phyloP scores from a whole-genome alignment of 2,113 vertebrate genomes.

The Leptobrachium ailaonicum region DNA sequence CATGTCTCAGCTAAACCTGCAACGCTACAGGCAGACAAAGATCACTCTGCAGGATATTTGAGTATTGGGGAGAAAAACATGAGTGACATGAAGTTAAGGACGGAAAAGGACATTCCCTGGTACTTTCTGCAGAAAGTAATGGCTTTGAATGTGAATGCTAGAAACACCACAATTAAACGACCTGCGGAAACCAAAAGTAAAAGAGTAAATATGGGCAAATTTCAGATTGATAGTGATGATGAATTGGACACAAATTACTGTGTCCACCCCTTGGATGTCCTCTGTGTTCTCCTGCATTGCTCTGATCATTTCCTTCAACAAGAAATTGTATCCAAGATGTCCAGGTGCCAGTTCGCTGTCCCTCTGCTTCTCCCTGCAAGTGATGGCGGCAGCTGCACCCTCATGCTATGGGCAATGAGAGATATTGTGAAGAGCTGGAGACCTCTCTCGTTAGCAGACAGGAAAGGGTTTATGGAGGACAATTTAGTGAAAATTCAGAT shows the following conservation, averaged over 20 bases:
- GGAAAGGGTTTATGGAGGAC: conserved; percentile 22
- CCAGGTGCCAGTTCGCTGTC: conserved; percentile 73
- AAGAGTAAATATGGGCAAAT: conserved; percentile 30
- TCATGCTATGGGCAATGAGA: conserved; percentile 70
- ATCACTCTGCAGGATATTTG: neutral
- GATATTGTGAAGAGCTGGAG: conserved; percentile 58
- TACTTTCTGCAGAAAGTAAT: conserved; percentile 60
- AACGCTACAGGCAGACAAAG: neutral
- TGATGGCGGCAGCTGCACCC: conserved; percentile 57
- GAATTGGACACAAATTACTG: conserved; percentile 3
- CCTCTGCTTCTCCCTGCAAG: conserved; percentile 72
- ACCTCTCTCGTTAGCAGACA: conserved; percentile 23
- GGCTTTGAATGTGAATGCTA: conserved; percentile 55
- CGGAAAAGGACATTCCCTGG: conserved; percentile 8
- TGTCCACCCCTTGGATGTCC: conserved; percentile 70
- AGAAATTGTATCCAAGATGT: conserved; percentile 67
- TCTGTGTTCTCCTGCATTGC: conserved; percentile 69
- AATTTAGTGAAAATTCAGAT: conserved; percentile 61
- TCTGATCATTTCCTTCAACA: conserved; percentile 69
- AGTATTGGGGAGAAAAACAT: neutral
- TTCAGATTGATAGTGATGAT: neutral
- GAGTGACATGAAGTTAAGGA: neutral
- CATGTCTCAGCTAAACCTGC: neutral
- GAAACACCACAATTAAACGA: conserved; percentile 48
- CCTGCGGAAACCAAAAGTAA: conserved; percentile 49